A percentile compares a stretch with the other conserved stretches of the same genome.
Conservation (phyloP, 1,140 invertebrate genomes). For the Propsilocerus akamusi region DNA sequence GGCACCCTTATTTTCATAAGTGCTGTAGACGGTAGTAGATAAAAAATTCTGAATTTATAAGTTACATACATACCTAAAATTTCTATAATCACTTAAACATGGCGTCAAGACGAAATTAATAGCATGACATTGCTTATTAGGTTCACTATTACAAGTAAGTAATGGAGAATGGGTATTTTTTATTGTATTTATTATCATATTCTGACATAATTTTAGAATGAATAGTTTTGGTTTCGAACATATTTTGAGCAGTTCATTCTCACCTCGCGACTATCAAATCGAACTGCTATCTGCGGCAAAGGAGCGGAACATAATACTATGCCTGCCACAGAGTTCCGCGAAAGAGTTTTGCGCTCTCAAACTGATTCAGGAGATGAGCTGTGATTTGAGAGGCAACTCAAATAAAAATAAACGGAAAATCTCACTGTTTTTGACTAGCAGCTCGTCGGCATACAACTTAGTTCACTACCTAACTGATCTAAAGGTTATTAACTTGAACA, state of each 20-base stretch:
- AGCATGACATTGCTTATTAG: no score
- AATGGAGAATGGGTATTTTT: no score
- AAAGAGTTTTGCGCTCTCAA: conserved; percentile 81
- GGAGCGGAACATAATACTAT: conserved; percentile 66
- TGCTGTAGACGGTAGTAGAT: no score
- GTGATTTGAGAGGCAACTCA: conserved; percentile 29
- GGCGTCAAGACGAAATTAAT: no score
- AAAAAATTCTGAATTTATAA: no score
- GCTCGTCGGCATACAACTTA: conserved; percentile 16
- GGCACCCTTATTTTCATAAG: no score
- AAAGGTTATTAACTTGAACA: conserved; percentile 14
- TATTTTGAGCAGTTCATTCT: conserved; percentile 50
- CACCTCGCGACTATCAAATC: conserved; percentile 56
- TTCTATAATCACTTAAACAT: no score
- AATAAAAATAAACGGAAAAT: conserved; percentile 6
- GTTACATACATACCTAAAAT: no score
- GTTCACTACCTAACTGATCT: conserved; percentile 18
- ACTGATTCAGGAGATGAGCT: conserved; percentile 57
- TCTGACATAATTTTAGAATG: no score
- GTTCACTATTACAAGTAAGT: no score
- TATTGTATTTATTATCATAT: no score
- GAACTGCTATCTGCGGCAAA: conserved; percentile 64
- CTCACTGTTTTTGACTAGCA: conserved; percentile 13
- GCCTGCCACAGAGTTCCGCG: conserved; percentile 58
- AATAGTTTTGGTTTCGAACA: no score